phyloP scores from a whole-genome alignment of 2,113 vertebrate genomes.

The Urocitellus parryii region DNA sequence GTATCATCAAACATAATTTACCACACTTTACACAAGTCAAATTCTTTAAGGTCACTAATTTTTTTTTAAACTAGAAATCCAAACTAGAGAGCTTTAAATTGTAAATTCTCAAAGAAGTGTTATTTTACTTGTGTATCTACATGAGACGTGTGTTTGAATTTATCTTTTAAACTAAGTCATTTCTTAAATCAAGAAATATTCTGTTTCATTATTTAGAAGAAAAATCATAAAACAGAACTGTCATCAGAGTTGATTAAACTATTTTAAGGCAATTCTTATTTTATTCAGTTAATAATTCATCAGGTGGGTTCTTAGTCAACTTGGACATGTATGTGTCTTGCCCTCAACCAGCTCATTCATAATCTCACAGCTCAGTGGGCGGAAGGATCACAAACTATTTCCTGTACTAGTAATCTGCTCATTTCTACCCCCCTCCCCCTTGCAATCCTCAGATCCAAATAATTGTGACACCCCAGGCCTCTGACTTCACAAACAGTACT shows the following conservation, averaged over 20 bases:
- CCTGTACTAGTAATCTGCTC: not conserved
- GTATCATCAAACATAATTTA: slow-evolving; percentile 44
- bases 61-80: not conserved
- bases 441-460: not conserved
- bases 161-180: slow-evolving; percentile 26
- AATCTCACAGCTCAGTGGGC: not conserved
- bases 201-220: not conserved
- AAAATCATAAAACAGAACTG: slow-evolving; percentile 37
- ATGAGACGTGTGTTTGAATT: not conserved
- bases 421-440: not conserved
- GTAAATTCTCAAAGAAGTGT: not conserved
- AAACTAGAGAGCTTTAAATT: slow-evolving; percentile 31
- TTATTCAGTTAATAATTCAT: not conserved
- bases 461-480: not conserved
- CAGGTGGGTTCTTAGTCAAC: not conserved
- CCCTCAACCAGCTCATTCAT: not conserved
- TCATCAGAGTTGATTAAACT: not conserved
- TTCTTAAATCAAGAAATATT: slow-evolving; percentile 32
- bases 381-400: not conserved
- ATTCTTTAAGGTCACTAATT: slow-evolving; percentile 27
- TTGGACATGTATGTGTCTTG: not conserved
- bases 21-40: not conserved
- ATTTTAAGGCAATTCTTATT: slow-evolving; percentile 45
- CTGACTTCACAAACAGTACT: not conserved
- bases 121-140: not conserved